Evolutionary conservation across 2,797 vertebrate genomes (phyloP).

Genomic region (Melanogrammus aeglefinus): DNA sequence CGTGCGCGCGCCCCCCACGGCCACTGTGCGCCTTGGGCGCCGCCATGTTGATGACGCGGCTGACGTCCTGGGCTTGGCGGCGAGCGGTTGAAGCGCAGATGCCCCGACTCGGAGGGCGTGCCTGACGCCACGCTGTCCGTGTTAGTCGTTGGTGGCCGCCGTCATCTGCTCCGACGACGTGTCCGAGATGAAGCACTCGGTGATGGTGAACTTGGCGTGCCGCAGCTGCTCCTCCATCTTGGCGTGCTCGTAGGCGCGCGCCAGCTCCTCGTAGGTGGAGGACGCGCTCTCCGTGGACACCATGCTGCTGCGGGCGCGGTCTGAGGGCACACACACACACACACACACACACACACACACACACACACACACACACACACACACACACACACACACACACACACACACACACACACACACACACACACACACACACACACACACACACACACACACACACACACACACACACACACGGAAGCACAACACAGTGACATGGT

Average conservation of each 20-base stretch:
- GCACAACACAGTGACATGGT: too few relatives aligned
- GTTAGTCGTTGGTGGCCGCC: constrained; percentile 98
- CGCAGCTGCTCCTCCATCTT: constrained; percentile 99
- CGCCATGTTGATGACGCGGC: constrained; percentile 94
- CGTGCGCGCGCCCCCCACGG: constrained; percentile 76
- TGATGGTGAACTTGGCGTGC: constrained; percentile 99
- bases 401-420: not conserved
- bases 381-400: not conserved
- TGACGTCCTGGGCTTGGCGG: constrained; percentile 98
- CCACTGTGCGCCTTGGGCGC: constrained; percentile 96
- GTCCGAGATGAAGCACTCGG: constrained; percentile 99
- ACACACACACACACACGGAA: not conserved
- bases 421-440: not conserved
- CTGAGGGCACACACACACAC: constrained; percentile 55
- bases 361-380: too few relatives aligned
- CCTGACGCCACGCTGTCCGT: constrained; percentile 98
- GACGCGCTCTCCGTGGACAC: constrained; percentile 99
- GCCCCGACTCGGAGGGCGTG: constrained; percentile 96
- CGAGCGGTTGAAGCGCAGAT: constrained; percentile 98
- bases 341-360: too few relatives aligned
- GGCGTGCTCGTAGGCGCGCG: constrained; percentile 94
- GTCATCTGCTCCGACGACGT: constrained; percentile 98
- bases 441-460: not conserved
- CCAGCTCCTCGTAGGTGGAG: constrained; percentile 97
- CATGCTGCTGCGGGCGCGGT: constrained; percentile 99